phyloP scores from a whole-genome alignment of 2,113 vertebrate species.

The Charina bottae region DNA sequence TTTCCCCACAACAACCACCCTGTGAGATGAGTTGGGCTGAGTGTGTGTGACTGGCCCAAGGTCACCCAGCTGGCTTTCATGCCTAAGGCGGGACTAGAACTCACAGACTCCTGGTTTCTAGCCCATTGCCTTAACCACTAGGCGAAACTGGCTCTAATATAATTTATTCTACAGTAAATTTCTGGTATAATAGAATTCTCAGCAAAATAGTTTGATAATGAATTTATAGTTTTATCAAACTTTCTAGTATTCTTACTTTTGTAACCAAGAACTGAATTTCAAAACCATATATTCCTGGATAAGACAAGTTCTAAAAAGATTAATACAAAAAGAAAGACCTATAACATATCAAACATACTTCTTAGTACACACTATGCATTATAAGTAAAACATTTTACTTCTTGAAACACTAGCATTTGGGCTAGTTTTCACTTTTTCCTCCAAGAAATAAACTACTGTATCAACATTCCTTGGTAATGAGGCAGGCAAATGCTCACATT shows the following conservation, averaged over 20 bases:
- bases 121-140: too few relatives aligned
- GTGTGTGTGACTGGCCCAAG: too few relatives aligned
- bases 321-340: conserved; percentile 25
- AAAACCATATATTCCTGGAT: conserved; percentile 23
- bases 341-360: conserved; percentile 8
- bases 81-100: too few relatives aligned
- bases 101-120: too few relatives aligned
- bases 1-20: too few relatives aligned
- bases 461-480: neutral
- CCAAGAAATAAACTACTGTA: neutral
- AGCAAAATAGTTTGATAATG: neutral
- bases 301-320: conserved; percentile 28
- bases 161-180: too few relatives aligned
- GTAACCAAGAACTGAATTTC: conserved; percentile 29
- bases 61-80: too few relatives aligned
- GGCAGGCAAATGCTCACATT: neutral
- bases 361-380: neutral
- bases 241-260: conserved; percentile 11
- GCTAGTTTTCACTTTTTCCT: neutral
- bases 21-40: too few relatives aligned
- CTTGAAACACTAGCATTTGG: neutral
- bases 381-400: neutral
- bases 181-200: neutral
- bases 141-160: too few relatives aligned
- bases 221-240: neutral